These are phyloP conservation scores for Oryzias melastigma DNA, from an alignment of 2,113 vertebrate genomes.

Conservation along the genomic window DNA sequence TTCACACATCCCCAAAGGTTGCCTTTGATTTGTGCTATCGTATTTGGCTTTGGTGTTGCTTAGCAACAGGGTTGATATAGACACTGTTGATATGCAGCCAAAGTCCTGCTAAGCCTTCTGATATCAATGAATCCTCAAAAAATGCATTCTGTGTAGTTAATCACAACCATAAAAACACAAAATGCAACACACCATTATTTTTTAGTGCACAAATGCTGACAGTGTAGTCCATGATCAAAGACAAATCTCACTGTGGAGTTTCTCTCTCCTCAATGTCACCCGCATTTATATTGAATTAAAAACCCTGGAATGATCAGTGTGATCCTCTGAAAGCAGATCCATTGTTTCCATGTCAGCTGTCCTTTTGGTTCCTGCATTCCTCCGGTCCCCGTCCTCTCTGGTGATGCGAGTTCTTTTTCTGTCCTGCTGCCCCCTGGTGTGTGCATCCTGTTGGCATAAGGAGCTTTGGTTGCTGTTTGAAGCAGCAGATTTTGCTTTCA, in stretches of 20 bases:
- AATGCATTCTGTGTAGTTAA: too few relatives aligned
- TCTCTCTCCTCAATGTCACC: too few relatives aligned
- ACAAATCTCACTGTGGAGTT: too few relatives aligned
- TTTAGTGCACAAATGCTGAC: too few relatives aligned
- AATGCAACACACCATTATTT: too few relatives aligned
- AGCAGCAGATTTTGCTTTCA: slow-evolving; percentile 11
- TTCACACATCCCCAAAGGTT: not conserved
- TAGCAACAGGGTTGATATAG: slow-evolving; percentile 11
- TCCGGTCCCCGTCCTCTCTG: slow-evolving; percentile 9
- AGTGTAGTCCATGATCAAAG: too few relatives aligned
- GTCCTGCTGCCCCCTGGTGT: slow-evolving; percentile 26
- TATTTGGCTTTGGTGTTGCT: slow-evolving; percentile 21
- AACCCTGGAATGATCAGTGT: too few relatives aligned
- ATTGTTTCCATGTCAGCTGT: not conserved
- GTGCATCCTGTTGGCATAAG: slow-evolving; percentile 39
- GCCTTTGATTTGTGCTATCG: not conserved
- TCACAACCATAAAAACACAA: too few relatives aligned
- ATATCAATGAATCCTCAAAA: slow-evolving; percentile 3
- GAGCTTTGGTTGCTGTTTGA: slow-evolving; percentile 22
- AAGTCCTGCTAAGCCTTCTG: slow-evolving; percentile 9
- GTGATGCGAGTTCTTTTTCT: slow-evolving; percentile 12
- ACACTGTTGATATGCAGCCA: slow-evolving; percentile 2
- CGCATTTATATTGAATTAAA: too few relatives aligned
- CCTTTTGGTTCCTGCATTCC: slow-evolving; percentile 5
- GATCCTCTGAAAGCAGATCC: not conserved